Conservation (phyloP, 1,140 invertebrate genomes). For the Diorhabda sublineata region DNA sequence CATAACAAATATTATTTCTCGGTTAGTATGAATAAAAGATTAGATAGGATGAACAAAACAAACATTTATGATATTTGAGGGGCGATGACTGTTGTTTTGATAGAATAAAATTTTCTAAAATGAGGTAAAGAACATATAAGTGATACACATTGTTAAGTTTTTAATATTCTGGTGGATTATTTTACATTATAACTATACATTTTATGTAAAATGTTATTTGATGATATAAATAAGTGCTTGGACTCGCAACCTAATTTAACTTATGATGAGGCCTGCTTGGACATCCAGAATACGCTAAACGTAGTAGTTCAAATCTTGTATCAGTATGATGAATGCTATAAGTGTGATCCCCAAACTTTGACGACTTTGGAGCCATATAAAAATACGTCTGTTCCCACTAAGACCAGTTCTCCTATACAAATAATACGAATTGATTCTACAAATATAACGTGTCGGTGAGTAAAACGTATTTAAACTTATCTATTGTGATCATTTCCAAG, state of each 20-base stretch:
- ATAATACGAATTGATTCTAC: conserved; percentile 22
- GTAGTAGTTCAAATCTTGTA: conserved; percentile 42
- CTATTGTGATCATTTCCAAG: too few relatives aligned
- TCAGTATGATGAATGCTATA: conserved; percentile 47
- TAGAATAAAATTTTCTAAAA: too few relatives aligned
- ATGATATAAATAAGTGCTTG: conserved; percentile 36
- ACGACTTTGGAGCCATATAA: conserved; percentile 35
- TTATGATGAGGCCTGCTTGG: conserved; percentile 52
- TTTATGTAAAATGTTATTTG: conserved; percentile 36
- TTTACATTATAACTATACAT: background rate
- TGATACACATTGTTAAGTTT: too few relatives aligned
- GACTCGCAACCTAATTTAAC: conserved; percentile 25
- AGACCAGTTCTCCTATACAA: conserved; percentile 48
- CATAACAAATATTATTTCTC: too few relatives aligned
- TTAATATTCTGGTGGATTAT: background rate
- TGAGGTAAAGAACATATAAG: too few relatives aligned
- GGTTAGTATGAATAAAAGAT: too few relatives aligned
- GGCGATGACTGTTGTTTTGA: too few relatives aligned
- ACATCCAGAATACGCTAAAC: conserved; percentile 45
- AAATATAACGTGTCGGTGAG: background rate
- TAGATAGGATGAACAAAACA: too few relatives aligned
- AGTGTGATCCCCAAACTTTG: conserved; percentile 48
- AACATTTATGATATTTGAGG: too few relatives aligned
- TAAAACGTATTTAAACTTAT: conserved; percentile 14
- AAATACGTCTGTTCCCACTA: conserved; percentile 46